Percentiles rank a stretch among this genome's conserved stretches.
Conservation (phyloP, 2,888 invertebrate species). For the Agrypnus murinus region DNA sequence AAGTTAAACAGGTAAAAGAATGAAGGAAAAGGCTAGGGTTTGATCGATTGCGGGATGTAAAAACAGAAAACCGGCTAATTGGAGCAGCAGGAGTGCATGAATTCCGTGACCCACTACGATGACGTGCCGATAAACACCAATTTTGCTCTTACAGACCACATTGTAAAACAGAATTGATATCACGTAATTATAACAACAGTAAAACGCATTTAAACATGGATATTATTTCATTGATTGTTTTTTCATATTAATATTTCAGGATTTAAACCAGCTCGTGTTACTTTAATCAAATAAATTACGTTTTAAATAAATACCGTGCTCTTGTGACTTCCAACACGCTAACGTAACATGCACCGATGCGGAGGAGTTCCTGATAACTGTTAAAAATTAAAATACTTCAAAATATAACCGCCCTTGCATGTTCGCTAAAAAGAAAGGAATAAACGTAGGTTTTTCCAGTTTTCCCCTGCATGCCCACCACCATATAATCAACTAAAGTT, state of each 20-base stretch:
- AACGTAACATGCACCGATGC: conserved; percentile 5
- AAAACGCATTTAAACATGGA: conserved; percentile 29
- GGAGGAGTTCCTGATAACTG: conserved; percentile 24
- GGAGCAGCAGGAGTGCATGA: conserved; percentile 52
- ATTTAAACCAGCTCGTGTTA: not conserved
- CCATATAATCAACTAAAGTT: conserved; percentile 18
- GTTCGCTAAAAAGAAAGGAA: conserved; percentile 20
- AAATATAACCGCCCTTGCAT: conserved; percentile 30
- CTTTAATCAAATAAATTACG: conserved; percentile 35
- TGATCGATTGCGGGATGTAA: conserved; percentile 48
- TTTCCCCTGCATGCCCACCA: conserved; percentile 8
- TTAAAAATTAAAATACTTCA: conserved; percentile 29
- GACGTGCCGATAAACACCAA: conserved; percentile 60
- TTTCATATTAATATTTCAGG: conserved; percentile 36
- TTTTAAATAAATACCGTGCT: conserved; percentile 27
- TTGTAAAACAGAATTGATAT: conserved; percentile 43
- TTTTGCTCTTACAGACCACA: conserved; percentile 54
- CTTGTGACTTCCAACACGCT: not conserved
- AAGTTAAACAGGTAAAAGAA: conserved; percentile 37
- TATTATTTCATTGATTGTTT: conserved; percentile 38
- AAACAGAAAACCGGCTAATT: conserved; percentile 52
- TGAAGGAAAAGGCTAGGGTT: conserved; percentile 36
- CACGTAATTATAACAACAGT: conserved; percentile 31
- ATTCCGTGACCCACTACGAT: conserved; percentile 57
- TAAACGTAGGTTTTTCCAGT: conserved; percentile 7